A percentile compares a stretch with the other conserved stretches of the same genome.
Conservation (phyloP, 2,888 invertebrate species). For the Drosophila stalkeri region DNA sequence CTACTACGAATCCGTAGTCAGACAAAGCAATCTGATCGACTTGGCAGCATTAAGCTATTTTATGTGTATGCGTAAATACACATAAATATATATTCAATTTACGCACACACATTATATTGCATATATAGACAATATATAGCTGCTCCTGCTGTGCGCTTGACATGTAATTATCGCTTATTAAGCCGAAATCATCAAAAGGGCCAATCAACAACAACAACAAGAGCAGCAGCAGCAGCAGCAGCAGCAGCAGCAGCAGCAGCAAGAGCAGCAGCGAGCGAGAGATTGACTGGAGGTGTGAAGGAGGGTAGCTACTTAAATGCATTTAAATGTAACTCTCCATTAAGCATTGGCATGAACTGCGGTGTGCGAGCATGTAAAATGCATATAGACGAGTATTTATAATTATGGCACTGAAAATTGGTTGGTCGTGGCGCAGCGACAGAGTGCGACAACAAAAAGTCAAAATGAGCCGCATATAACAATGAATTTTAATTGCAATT, state of each 20-base stretch:
- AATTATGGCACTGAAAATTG: constrained; percentile 73
- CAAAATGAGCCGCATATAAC: constrained; percentile 73
- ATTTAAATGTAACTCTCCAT: constrained; percentile 78
- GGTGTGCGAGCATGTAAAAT: constrained; percentile 26
- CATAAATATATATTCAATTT: constrained; percentile 7
- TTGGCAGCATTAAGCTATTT: constrained; percentile 15
- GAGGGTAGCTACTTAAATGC: constrained; percentile 76
- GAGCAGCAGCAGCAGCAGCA: not conserved
- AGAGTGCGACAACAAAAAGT: constrained; percentile 55
- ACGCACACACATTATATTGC: not conserved
- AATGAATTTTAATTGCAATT: constrained; percentile 78
- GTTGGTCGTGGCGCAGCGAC: constrained; percentile 19
- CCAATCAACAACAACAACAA: constrained; percentile 40
- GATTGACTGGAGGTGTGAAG: not conserved
- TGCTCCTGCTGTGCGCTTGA: constrained; percentile 35
- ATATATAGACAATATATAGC: constrained; percentile 7
- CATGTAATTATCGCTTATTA: constrained; percentile 72
- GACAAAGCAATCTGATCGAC: not conserved
- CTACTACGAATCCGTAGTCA: not conserved
- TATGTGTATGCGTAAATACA: not conserved
- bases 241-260: constrained; percentile 18
- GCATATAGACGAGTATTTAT: constrained; percentile 56
- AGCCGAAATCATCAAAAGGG: constrained; percentile 53
- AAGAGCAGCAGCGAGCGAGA: not conserved
- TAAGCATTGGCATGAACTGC: constrained; percentile 47